Base-by-base conservation (phyloP, 2,797 vertebrate genomes). In the Bryconaethiops microstoma region DNA sequence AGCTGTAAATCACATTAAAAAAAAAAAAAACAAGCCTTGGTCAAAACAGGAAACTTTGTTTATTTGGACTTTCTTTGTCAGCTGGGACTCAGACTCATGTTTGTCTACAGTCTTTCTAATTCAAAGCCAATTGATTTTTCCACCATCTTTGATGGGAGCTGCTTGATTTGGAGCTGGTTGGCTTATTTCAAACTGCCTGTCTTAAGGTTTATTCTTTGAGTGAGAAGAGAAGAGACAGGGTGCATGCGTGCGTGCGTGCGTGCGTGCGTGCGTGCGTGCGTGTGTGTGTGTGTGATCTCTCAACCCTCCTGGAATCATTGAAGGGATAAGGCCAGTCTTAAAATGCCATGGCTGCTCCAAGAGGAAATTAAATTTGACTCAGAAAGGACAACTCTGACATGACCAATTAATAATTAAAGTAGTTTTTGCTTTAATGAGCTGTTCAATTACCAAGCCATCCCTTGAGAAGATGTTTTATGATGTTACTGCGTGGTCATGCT, bases 331-430 rank as follows among this genome's bases (percentile, higher is more conserved):
- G 86, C 85, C 87, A 84, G 90, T 89, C 88, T 87, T 85, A 85
- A 92, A 93, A 89, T 90, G 93, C 94, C 94, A 89, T 83, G 87
- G 88, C 92, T 87, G 91, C 90, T 94, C 92, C 79, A 35, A 82
- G 90, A 90, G 91, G 91, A 94, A 96, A 96, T 94, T 92, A 90
- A 93, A 95, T 94, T 94, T 93, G 94, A 96, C 95, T 96, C 93
- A 88, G 95, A 92, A 96, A 96, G 95, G 95, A 97, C 95, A 94
- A 96, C 96, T 96, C 92, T 96, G 95, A 95, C 95, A 95, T 88
- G 93, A 93, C 93, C 91, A 96, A 96, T 96, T 96, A 96, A 96
- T 95, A 94, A 97, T 96, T 96, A 94, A 95, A 95, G 94, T 93
- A 91, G 91, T 88, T 89, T 84, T 82, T 90, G 92, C 94, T 97